Base-by-base conservation (phyloP, 2,888 invertebrate genomes). In the Drosophila kokeensis region DNA sequence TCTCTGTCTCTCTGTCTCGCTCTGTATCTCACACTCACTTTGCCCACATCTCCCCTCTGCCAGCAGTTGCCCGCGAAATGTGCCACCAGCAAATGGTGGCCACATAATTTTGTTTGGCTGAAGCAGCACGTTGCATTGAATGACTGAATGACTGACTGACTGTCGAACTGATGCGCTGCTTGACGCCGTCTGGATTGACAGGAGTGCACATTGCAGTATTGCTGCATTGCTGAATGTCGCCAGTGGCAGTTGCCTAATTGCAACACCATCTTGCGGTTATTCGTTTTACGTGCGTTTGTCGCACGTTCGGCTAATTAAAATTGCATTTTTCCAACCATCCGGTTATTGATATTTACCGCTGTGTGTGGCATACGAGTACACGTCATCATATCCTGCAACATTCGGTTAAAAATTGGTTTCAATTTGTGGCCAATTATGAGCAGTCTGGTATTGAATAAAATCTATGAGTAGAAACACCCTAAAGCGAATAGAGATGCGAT, bases 241-340 rank as follows among this genome's bases (percentile, higher is more conserved):
- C 59, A 52, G 30, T 54, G 54, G 57, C 59, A 55, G 76, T 70
- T 67, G 81, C 82, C 89, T 87, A 87, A 87, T 87, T 87, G 86
- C 86, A 82, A 79, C 86, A 71, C 69, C 86, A 87, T 87, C 86
- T 87, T 87, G 86, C 72, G 89, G 87, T 87, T 89, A 87, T 87
- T 79, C 71, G 81, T 71, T 74, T 59, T 79, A 87, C 87, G 87
- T 87, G 87, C 83, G 79, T 81, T 81, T 84, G 83, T 76, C 81
- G 81, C 87, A 84, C 81, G 82, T 87, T 81, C 66, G 79, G 70
- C 87, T 87, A 87, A 89, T 87, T 87, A 87, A 87, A 88, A 87
- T 81, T 88, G 79, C 78, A 87, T 89, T 87, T 87, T 82, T 84
- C 64, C 79, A 64, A 60, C 63, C 57, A 58, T 59, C 21, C 36